Base-by-base conservation (phyloP, 2,888 invertebrate species). In the Plusia festucae region DNA sequence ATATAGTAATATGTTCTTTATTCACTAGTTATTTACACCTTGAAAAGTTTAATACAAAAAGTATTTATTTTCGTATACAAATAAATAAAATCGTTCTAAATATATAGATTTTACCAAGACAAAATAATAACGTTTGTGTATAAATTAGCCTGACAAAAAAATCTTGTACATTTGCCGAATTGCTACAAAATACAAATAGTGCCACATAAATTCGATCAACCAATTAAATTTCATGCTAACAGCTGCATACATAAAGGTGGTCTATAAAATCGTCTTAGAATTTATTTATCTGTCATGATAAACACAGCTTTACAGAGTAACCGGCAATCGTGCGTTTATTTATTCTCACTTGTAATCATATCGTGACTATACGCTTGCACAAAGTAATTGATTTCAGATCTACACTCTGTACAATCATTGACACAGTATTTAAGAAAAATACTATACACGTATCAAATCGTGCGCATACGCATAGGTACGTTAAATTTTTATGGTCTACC, bases 361-460 rank as follows among this genome's bases (percentile, higher is more conserved):
- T 67, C 67, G 76, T 71, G 73, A 71, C 67, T 71, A 49, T 52
- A 58, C 61, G 56, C 15, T 59, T 51, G 58, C 65, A 46, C 72
- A 34, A 49, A 66, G 66, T 60, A 15, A 60, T 56, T 53, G 52
- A 56, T 57, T n/a, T n/a, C 60, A 61, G 56, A 54, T 73, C 61
- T 52, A 34, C n/a, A 16, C 53, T 6, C 27, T 60, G 53, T 61
- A 76, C 61, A 62, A 61, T 71, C 30, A 20, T 27, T n/a, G 20
- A 46, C 60, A 65, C 18, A 7, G 30, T 51, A 40, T 11, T 58
- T 55, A 49, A 18, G n/a, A 40, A 2, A 13, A 2, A 2, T 13
- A 2, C 13, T 34, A 13, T 34, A 34, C 2, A 13, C 13, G 0
- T 34, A 30, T 1, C 30, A 30, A 30, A 30, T 30, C 11, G 30